These are phyloP conservation scores for Kradibia gibbosae DNA, from an alignment of 1,140 invertebrate species.

Conservation along the genomic window DNA sequence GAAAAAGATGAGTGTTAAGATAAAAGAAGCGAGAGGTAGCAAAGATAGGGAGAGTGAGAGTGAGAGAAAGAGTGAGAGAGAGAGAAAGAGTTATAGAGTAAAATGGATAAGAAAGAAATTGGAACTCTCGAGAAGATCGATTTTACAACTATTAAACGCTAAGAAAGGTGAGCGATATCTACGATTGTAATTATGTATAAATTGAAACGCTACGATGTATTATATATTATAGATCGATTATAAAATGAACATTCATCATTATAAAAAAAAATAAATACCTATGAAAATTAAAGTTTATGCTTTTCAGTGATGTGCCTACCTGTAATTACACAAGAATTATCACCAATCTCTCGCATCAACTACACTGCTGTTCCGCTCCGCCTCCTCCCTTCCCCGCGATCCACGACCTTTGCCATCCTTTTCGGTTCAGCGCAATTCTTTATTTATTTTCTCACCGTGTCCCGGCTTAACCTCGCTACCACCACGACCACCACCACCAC, in stretches of 20 bases:
- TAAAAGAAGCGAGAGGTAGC: conserved; percentile 7
- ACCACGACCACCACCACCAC: background rate
- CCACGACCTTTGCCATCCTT: conserved; percentile 3
- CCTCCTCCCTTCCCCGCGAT: conserved; percentile 21
- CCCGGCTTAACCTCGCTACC: background rate
- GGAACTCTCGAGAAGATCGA: conserved; percentile 57
- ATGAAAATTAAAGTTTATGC: conserved; percentile 63
- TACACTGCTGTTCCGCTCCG: background rate
- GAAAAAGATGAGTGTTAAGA: conserved; percentile 38
- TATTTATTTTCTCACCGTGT: conserved; percentile 14
- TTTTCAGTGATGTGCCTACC: conserved; percentile 49
- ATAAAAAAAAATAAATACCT: conserved; percentile 67
- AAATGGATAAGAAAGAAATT: conserved; percentile 1
- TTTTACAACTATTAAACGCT: conserved; percentile 65
- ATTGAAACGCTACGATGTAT: conserved; percentile 72
- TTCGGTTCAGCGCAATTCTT: conserved; percentile 4
- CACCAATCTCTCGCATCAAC: conserved; percentile 4
- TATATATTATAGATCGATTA: conserved; percentile 74
- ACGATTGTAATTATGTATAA: conserved; percentile 70
- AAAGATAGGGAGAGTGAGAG: background rate
- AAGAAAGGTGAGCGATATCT: conserved; percentile 65
- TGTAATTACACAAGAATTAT: conserved; percentile 42
- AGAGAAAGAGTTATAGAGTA: background rate
- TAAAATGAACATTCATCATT: conserved; percentile 72
- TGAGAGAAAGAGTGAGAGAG: background rate